These are phyloP conservation scores for Eudasyphora cyanicolor DNA, from an alignment of 2,888 invertebrate species.

Conservation along the genomic window DNA sequence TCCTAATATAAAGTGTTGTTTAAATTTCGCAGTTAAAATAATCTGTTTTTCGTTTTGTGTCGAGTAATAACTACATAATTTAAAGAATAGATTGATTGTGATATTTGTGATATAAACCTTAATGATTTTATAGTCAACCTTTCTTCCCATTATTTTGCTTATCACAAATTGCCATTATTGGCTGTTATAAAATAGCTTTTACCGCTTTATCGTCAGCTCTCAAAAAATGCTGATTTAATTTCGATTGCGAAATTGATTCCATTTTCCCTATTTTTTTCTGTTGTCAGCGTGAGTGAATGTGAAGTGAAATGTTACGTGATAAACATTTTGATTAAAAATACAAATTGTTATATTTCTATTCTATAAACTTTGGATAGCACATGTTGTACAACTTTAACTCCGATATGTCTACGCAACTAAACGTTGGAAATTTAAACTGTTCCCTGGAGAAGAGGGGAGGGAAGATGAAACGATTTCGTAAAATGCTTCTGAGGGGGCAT, in stretches of 20 bases:
- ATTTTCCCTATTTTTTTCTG: neutral
- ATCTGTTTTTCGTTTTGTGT: no score
- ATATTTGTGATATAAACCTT: neutral
- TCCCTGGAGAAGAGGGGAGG: no score
- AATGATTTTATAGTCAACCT: neutral
- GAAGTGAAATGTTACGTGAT: neutral
- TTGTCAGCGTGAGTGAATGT: no score
- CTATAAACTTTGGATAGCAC: neutral
- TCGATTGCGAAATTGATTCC: neutral
- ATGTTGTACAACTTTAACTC: neutral
- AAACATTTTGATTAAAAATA: neutral
- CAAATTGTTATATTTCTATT: neutral
- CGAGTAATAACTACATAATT: no score
- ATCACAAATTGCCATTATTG: neutral
- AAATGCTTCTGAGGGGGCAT: no score
- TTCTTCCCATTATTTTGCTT: neutral
- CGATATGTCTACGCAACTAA: no score
- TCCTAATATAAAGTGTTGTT: no score
- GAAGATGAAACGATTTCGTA: no score
- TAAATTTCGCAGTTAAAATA: no score
- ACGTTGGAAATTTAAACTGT: no score
- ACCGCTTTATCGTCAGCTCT: conserved; percentile 4
- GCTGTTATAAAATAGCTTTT: conserved; percentile 1
- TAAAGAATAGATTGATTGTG: neutral
- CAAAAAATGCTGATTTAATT: conserved; percentile 19